Conservation (phyloP, 53 echinoderm and acorn worm genomes). For the Mesocentrotus franciscanus region DNA sequence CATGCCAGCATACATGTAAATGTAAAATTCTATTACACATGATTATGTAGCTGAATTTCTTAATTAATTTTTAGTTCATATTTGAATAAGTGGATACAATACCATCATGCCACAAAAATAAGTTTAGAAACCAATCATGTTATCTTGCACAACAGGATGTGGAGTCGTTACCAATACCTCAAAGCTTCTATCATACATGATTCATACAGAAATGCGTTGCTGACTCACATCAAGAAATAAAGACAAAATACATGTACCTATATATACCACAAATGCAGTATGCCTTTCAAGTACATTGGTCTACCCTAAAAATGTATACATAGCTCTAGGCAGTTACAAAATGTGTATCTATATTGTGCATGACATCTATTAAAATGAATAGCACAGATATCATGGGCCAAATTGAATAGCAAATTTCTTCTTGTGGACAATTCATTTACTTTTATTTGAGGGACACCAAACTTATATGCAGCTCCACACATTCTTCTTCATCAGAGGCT, state of each 20-base stretch:
- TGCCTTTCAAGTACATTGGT: neutral
- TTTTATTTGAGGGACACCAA: too few species aligned
- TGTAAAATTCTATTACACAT: neutral
- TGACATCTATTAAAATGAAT: too few species aligned
- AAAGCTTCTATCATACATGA: neutral
- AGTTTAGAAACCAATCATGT: neutral
- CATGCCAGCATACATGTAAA: neutral
- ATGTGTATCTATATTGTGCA: too few species aligned
- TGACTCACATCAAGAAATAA: neutral
- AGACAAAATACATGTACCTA: too few species aligned
- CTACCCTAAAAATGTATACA: too few species aligned
- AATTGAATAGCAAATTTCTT: too few species aligned
- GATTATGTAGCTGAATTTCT: neutral
- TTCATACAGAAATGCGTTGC: neutral
- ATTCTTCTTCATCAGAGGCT: too few species aligned
- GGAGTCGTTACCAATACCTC: neutral
- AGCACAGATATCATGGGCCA: too few species aligned
- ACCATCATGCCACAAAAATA: neutral
- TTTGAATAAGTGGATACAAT: neutral
- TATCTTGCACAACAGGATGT: conserved; percentile 26
- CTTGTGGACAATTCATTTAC: too few species aligned
- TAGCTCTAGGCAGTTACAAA: too few species aligned
- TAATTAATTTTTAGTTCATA: neutral
- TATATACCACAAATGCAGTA: neutral
- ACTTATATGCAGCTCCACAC: too few species aligned